Evolutionary conservation across 1,140 invertebrate species (phyloP), one percentile per base, ranked within the genome.

Genomic region (Microplitis demolitor): DNA sequence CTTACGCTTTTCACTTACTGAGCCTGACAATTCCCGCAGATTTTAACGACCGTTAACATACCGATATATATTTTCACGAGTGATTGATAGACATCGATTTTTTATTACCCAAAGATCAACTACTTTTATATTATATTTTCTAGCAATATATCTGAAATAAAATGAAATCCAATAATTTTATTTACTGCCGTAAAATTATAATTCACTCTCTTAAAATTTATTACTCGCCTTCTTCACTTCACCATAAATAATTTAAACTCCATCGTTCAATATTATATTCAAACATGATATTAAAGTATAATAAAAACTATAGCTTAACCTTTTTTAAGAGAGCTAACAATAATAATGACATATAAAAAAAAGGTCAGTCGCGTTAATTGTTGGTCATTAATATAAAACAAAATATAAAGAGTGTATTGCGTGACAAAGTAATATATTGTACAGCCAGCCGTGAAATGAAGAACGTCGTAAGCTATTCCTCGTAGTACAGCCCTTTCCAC

Each of bases 391-490:
- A 45, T 45, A 45, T 45, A 45, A 45, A 45, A 11, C 39, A 45
- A 45, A 45, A 45, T 45, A 56, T 56, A 62, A 37, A 31, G 34
- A 62, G 60, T 34, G 14, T 37, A 35, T 62, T 62, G 77, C 74
- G 74, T 78, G 76, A 69, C 51, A 62, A 16, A 62, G 53, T 61
- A 71, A 61, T 69, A 68, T 54, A 58, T n/a, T 11, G 13, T 53
- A 34, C 66, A 74, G 66, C 14, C 72, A 76, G 69, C 66, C 63
- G 74, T 78, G 76, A 78, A 75, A 74, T 72, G 66, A 76, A 76
- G 74, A 73, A 75, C 69, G 67, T 69, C n/a, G 67, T 60, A 69
- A 69, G 67, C 35, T 61, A 69, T 69, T 69, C 31, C 67, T 69
- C 33, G 51, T 54, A 51, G 50, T 24, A 45, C 39, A 60, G 66